Conservation (phyloP, 2,888 invertebrate species). For the Opisthograptis luteolata region DNA sequence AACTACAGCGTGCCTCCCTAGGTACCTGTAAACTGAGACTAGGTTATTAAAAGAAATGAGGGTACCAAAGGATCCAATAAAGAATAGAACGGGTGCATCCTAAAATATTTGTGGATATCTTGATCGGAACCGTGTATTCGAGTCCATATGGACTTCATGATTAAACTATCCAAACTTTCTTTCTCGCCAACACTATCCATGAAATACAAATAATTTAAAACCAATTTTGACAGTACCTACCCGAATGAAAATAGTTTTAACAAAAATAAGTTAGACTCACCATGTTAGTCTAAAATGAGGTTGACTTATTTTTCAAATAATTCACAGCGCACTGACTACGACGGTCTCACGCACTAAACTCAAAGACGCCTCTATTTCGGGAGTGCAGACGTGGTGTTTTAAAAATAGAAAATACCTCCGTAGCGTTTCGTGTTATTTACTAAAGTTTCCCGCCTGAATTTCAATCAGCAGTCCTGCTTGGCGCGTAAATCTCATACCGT, state of each 20-base stretch:
- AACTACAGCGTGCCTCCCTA: no score
- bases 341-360: slow-evolving; percentile 58
- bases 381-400: slow-evolving; percentile 64
- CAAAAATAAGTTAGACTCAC: slow-evolving; percentile 44
- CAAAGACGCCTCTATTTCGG: slow-evolving; percentile 70
- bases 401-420: slow-evolving; percentile 66
- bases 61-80: not conserved
- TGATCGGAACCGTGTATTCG: slow-evolving; percentile 52
- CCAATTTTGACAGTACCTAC: slow-evolving; percentile 6
- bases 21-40: not conserved
- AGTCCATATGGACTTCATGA: slow-evolving; percentile 68
- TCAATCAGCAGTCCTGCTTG: slow-evolving; percentile 33
- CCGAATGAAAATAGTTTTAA: slow-evolving; percentile 18
- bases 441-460: slow-evolving; percentile 62
- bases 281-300: slow-evolving; percentile 36
- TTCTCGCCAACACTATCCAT: slow-evolving; percentile 1
- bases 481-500: slow-evolving; percentile 34
- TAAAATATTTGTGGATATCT: slow-evolving; percentile 12
- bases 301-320: slow-evolving; percentile 17
- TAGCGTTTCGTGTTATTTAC: slow-evolving; percentile 52
- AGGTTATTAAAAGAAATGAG: not conserved
- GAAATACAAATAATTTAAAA: not conserved
- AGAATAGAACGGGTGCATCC: slow-evolving; percentile 7
- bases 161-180: slow-evolving; percentile 21
- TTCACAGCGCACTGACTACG: slow-evolving; percentile 41